phyloP scores from a whole-genome alignment of 2,113 vertebrate species.

The Leucosticte australis region DNA sequence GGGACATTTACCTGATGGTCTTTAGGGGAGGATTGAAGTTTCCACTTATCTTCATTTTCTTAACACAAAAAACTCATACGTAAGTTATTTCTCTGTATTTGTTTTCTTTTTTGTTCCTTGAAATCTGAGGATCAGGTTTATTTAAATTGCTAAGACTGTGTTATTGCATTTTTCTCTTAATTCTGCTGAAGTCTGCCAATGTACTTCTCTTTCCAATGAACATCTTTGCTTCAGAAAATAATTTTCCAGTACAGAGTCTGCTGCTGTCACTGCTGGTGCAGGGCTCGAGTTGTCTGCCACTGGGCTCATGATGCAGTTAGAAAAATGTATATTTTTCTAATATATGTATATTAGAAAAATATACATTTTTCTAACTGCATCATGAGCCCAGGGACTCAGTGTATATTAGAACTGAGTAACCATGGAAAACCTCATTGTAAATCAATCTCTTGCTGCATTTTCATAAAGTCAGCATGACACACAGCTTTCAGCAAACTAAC shows the following conservation, averaged over 20 bases:
- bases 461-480: not conserved
- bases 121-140: not conserved
- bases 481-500: not conserved
- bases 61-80: accelerated
- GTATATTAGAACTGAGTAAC: not conserved
- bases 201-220: not conserved
- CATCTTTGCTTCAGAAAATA: not conserved
- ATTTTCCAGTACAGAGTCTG: not conserved
- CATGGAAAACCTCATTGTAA: not conserved
- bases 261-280: not conserved
- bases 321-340: no score
- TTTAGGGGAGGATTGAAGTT: not conserved
- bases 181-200: not conserved
- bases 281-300: not conserved
- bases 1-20: not conserved
- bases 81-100: not conserved
- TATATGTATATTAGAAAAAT: no score
- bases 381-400: not conserved
- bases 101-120: not conserved
- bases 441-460: not conserved
- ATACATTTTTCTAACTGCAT: not conserved
- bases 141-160: not conserved
- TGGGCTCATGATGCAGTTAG: not conserved
- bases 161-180: not conserved
- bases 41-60: not conserved